These are phyloP conservation scores for Metopolophium dirhodum DNA, from an alignment of 1,140 invertebrate genomes.

Conservation along the genomic window DNA sequence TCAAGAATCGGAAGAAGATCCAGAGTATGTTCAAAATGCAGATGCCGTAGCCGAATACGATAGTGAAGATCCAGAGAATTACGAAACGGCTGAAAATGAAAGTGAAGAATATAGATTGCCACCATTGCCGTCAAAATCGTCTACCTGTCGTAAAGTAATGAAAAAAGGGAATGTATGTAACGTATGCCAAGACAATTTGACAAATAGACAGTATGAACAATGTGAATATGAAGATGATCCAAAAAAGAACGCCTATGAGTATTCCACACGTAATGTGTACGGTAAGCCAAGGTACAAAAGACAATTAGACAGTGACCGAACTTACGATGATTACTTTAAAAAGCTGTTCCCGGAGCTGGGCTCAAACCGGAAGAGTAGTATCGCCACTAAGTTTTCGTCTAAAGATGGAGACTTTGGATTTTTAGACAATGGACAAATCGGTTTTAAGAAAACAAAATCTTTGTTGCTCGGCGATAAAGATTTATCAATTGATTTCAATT, in stretches of 20 bases:
- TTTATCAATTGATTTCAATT: constrained; percentile 32
- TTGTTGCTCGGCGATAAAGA: background rate
- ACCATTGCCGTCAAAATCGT: constrained; percentile 61
- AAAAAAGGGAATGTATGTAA: constrained; percentile 72
- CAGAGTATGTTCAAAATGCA: constrained; percentile 43
- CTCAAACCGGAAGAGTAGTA: background rate
- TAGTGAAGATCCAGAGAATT: constrained; percentile 60
- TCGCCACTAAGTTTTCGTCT: constrained; percentile 38
- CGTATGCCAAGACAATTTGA: constrained; percentile 72
- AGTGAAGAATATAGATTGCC: constrained; percentile 59
- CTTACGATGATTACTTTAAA: constrained; percentile 48
- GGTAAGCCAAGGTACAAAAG: constrained; percentile 60
- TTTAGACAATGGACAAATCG: constrained; percentile 33
- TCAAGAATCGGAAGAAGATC: constrained; percentile 56
- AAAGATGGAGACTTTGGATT: constrained; percentile 50
- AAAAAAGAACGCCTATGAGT: constrained; percentile 74
- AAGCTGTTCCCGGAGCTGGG: constrained; percentile 41
- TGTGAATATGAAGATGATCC: constrained; percentile 74
- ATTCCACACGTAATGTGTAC: constrained; percentile 64
- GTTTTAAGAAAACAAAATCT: constrained; percentile 22
- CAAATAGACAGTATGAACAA: constrained; percentile 74
- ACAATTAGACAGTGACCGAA: constrained; percentile 33
- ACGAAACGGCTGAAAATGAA: constrained; percentile 60
- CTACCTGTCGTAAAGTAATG: constrained; percentile 69
- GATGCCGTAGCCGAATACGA: constrained; percentile 58